A percentile compares a stretch with the other conserved stretches of the same genome.
Evolutionary conservation across 53 echinoderm and acorn worm species (phyloP).

Genomic region (Astropecten irregularis): DNA sequence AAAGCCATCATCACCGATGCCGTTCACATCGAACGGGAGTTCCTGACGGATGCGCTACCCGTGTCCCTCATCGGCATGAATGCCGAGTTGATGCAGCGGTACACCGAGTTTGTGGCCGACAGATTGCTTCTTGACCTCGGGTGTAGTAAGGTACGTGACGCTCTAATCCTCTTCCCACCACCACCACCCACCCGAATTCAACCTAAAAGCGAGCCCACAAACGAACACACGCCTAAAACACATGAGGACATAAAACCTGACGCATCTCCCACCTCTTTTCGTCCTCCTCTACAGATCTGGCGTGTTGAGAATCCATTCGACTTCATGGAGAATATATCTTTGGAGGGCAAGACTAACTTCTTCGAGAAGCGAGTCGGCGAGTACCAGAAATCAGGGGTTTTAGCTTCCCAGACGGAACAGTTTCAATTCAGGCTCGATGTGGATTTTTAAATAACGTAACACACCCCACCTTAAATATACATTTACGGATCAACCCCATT

Average conservation of each 20-base stretch:
- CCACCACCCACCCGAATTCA: no score
- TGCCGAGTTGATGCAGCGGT: conserved; percentile 79
- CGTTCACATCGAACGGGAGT: conserved; percentile 86
- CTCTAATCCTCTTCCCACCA: no score
- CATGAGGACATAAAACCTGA: no score
- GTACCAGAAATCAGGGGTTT: conserved; percentile 87
- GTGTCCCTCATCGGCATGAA: conserved; percentile 97
- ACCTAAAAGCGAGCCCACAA: no score
- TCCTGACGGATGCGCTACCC: conserved; percentile 92
- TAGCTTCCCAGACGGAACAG: conserved; percentile 70
- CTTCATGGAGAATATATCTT: conserved; percentile 98
- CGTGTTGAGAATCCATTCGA: conserved; percentile 91
- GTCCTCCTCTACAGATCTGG: conserved; percentile 74
- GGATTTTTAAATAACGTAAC: conserved; percentile 72
- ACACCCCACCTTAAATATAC: no score
- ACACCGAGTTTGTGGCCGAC: conserved; percentile 98
- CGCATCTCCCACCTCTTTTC: no score
- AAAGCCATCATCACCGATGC: conserved; percentile 84
- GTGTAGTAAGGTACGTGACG: conserved; percentile 80
- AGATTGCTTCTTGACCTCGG: conserved; percentile 85
- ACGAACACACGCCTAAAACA: no score
- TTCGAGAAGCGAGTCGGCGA: conserved; percentile 97
- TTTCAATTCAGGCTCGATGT: conserved; percentile 68
- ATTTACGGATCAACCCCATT: no score
- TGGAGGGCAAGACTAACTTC: no score